These are phyloP conservation scores for Eupelmus urozonus DNA, from an alignment of 2,888 invertebrate genomes.

Conservation along the genomic window DNA sequence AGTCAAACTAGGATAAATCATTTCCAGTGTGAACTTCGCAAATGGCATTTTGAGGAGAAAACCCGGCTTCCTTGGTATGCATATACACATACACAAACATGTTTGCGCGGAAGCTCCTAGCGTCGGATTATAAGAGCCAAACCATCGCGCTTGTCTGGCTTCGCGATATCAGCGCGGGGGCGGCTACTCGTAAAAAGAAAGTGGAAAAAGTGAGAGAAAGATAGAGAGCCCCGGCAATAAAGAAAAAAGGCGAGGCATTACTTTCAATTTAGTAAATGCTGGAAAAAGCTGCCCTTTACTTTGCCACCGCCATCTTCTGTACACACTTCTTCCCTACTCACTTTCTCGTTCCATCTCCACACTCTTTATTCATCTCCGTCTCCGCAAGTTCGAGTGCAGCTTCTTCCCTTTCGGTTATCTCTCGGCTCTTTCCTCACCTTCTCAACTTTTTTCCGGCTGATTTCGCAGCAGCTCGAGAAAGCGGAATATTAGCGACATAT, in stretches of 20 bases:
- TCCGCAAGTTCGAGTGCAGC: constrained; percentile 5
- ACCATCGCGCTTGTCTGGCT: constrained; percentile 32
- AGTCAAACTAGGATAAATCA: constrained; percentile 16
- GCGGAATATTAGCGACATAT: constrained; percentile 42
- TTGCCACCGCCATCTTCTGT: background rate
- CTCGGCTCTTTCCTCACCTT: background rate
- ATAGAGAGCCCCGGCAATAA: constrained; percentile 8
- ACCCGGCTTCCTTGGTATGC: constrained; percentile 7
- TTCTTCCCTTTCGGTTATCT: background rate
- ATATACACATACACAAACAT: background rate
- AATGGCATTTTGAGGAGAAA: constrained; percentile 11
- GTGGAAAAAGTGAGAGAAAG: constrained; percentile 27
- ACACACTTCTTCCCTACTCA: background rate
- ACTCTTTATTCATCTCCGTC: background rate
- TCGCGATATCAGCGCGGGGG: constrained; percentile 12
- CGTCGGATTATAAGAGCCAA: too few species aligned
- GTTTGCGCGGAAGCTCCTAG: too few species aligned
- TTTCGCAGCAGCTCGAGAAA: background rate
- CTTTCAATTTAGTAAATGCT: constrained; percentile 58
- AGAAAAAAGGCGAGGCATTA: constrained; percentile 33
- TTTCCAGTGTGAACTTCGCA: background rate
- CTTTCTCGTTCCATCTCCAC: background rate
- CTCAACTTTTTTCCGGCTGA: background rate
- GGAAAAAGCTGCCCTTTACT: constrained; percentile 36
- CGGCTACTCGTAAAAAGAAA: constrained; percentile 47